Percentiles rank a stretch among this genome's conserved stretches.
These are phyloP conservation scores for Chymomyza caudatula DNA, from an alignment of 2,888 invertebrate species.

Conservation along the genomic window DNA sequence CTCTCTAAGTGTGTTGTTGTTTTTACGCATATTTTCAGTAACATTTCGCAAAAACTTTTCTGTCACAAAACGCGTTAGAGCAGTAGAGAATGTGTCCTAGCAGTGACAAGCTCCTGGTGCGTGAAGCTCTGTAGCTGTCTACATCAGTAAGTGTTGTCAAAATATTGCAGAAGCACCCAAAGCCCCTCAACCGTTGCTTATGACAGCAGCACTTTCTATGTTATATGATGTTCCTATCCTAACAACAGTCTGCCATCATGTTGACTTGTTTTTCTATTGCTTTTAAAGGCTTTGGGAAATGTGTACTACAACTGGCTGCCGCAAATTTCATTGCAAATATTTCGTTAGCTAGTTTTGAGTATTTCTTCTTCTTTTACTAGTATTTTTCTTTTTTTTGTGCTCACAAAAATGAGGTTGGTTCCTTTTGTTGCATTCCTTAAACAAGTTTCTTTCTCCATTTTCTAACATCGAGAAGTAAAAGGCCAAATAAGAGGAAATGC, in stretches of 20 bases:
- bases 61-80: neutral
- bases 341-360: conserved; percentile 2
- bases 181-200: conserved; percentile 9
- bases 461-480: neutral
- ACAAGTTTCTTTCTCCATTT: neutral
- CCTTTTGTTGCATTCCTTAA: neutral
- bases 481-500: neutral
- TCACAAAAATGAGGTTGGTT: neutral
- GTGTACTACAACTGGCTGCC: conserved; percentile 23
- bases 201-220: neutral
- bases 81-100: conserved; percentile 1
- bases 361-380: conserved; percentile 4
- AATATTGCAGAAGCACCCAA: conserved; percentile 17
- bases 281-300: conserved; percentile 42
- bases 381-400: neutral
- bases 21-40: neutral
- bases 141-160: conserved; percentile 23
- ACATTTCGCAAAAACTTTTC: conserved; percentile 3
- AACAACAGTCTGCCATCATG: conserved; percentile 36
- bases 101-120: conserved; percentile 26
- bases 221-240: conserved; percentile 9
- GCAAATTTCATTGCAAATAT: conserved; percentile 18
- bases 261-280: conserved; percentile 34
- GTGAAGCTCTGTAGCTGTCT: conserved; percentile 31
- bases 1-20: conserved; percentile 2